These are phyloP conservation scores for Odocoileus virginianus DNA, from an alignment of 2,113 vertebrate species.

Conservation along the genomic window DNA sequence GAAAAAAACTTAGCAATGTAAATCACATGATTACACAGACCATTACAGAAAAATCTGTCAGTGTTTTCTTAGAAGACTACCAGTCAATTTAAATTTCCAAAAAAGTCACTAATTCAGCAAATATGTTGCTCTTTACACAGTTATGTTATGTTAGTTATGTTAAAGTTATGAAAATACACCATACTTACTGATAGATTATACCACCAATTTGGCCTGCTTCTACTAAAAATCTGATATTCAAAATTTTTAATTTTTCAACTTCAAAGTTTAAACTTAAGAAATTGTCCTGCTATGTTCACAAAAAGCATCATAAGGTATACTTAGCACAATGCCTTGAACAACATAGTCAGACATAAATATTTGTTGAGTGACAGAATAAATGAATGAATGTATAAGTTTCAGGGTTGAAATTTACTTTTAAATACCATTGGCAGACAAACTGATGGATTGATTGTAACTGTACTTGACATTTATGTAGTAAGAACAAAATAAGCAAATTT, in stretches of 20 bases:
- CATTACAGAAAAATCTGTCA: conserved; percentile 13
- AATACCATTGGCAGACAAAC: not conserved
- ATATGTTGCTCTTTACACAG: not conserved
- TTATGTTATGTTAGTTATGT: conserved; percentile 3
- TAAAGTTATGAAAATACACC: not conserved
- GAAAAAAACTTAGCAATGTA: not conserved
- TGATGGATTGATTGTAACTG: not conserved
- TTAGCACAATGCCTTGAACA: not conserved
- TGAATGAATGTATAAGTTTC: not conserved
- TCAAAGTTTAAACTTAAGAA: conserved; percentile 13
- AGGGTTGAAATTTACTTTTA: conserved; percentile 43
- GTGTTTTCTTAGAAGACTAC: conserved; percentile 25
- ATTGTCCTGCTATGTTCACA: not conserved
- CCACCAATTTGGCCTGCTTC: conserved; percentile 2
- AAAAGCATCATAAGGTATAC: not conserved
- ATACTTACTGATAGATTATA: not conserved
- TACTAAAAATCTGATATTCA: not conserved
- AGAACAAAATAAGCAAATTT: conserved; percentile 38
- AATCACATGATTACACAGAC: conserved; percentile 10
- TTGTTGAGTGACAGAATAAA: conserved; percentile 47
- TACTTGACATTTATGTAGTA: not conserved
- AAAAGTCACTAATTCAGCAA: not conserved
- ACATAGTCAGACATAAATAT: not conserved
- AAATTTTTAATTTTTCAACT: conserved; percentile 25
- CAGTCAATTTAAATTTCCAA: conserved; percentile 39